These are phyloP conservation scores for Epizoanthus stellaris DNA, from an alignment of 92 coral and sea anemone genomes.

Conservation along the genomic window DNA sequence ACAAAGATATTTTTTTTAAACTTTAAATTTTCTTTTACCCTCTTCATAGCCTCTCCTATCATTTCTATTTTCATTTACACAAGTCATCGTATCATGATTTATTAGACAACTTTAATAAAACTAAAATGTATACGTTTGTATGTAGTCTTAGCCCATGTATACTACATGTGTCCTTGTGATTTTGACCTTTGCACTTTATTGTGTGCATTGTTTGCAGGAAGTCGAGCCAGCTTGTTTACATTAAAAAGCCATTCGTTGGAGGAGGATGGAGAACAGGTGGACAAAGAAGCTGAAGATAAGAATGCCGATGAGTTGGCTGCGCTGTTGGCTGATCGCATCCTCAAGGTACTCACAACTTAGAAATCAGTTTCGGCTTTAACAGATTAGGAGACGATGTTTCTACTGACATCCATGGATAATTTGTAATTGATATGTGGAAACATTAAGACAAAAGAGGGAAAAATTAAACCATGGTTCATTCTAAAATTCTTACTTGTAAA, in stretches of 20 bases:
- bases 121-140: not conserved
- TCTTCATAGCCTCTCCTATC: no score
- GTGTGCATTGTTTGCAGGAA: slow-evolving; percentile 51
- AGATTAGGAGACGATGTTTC: not conserved
- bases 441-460: no score
- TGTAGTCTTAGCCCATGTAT: not conserved
- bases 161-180: no score
- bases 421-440: no score
- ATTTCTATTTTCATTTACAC: no score
- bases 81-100: no score
- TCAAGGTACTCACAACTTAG: slow-evolving; percentile 51
- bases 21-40: no score
- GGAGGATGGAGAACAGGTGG: slow-evolving; percentile 68
- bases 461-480: no score
- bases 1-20: no score
- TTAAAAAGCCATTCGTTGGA: slow-evolving; percentile 79
- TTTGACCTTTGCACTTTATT: not conserved
- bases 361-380: not conserved
- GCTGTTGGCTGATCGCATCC: slow-evolving; percentile 67
- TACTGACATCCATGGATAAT: no score
- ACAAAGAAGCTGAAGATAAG: slow-evolving; percentile 59
- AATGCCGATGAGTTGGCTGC: slow-evolving; percentile 75
- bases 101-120: no score
- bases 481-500: no score
- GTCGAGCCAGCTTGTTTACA: slow-evolving; percentile 92